Evolutionary conservation across 2,888 invertebrate species (phyloP), one percentile per base, ranked within the genome.

Genomic region (Rotaria socialis): DNA sequence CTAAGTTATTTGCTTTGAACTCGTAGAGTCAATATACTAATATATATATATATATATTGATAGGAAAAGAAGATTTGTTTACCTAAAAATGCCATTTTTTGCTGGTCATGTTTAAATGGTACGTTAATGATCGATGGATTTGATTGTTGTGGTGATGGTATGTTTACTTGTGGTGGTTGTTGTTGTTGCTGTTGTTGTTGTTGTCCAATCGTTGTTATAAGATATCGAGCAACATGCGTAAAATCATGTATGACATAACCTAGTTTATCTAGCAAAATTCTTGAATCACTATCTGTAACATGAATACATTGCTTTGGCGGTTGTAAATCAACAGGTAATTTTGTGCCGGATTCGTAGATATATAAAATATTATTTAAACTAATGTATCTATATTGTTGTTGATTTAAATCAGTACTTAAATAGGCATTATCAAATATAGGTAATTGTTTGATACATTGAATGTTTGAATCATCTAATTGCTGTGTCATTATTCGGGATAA

Each of bases 341-440:
- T 85, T 10, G 85, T 74, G 41, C 58, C 85, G 2, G 85, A 85
- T 55, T 86, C 86, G 56, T 86, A 86, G 24, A 86, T 60, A 56
- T 84, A 84, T 47, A 60, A 58, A 41, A 60, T 58, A 41, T 85
- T 85, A 56, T 75, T 86, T 41, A 86, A 55, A 16, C 85, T 50
- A 24, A 85, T 84, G 55, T 75, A 86, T 85, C 67, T 85, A 47
- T 84, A 80, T 27, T 67, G 67, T 67, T 67, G 67, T 67, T 67
- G 67, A 67, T 67, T 67, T 24, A 8, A 47, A 80, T 80, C 80
- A 47, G 10, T 55, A 14, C 56, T 85, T 47, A 84, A 14, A 43
- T 80, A 58, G 22, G 85, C 52, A 52, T 87, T 87, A 35, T 87
- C 87, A 84, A 85, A 87, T 24, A 87, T 85, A 11, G 87, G 87